Conservation (phyloP, 2,797 vertebrate species). For the Amblyopsis hoosieri region DNA sequence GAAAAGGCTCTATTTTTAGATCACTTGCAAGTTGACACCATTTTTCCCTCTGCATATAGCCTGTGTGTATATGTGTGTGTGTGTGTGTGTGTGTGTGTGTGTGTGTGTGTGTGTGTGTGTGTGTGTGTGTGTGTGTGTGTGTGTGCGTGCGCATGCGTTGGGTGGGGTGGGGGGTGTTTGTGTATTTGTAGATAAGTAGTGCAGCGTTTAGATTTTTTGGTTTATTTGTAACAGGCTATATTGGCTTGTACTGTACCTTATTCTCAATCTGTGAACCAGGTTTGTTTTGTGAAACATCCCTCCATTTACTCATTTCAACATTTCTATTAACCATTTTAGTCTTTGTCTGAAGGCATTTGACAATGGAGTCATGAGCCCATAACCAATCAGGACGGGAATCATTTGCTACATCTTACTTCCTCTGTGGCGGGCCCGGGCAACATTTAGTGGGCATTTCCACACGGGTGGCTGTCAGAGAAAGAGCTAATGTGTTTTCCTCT, state of each 20-base stretch:
- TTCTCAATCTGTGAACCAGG: constrained; percentile 15
- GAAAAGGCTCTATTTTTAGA: constrained; percentile 76
- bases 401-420: constrained; percentile 36
- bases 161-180: too few relatives aligned
- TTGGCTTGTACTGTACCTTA: constrained; percentile 5
- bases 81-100: neutral
- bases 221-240: constrained; percentile 1
- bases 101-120: neutral
- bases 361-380: constrained; percentile 12
- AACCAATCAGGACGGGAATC: constrained; percentile 44
- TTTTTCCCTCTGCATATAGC: constrained; percentile 60
- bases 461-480: constrained; percentile 53
- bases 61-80: neutral
- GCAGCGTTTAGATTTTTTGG: constrained; percentile 12
- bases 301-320: constrained; percentile 42
- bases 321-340: constrained; percentile 33
- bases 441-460: constrained; percentile 62
- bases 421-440: constrained; percentile 42
- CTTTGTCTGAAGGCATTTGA: constrained; percentile 44
- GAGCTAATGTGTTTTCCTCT: constrained; percentile 64
- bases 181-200: constrained; percentile 36
- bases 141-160: neutral
- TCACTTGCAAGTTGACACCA: constrained; percentile 76
- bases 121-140: neutral
- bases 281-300: constrained; percentile 26